phyloP scores from a whole-genome alignment of 2,888 invertebrate species.

The Pseudanteris insignis region DNA sequence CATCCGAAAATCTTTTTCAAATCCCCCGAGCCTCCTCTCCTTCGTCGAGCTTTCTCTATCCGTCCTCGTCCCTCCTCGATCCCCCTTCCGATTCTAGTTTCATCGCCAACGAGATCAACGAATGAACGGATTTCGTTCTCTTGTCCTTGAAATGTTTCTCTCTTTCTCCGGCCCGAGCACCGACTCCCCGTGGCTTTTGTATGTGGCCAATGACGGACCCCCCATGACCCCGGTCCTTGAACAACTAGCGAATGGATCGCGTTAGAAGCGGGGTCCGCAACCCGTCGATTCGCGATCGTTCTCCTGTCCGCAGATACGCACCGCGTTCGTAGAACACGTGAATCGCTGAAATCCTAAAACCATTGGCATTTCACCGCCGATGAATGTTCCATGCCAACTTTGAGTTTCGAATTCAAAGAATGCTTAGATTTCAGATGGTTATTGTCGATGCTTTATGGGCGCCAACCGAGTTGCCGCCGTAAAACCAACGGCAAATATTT shows the following conservation, averaged over 20 bases:
- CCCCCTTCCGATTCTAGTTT: constrained; percentile 37
- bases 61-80: constrained; percentile 16
- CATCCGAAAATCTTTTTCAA: constrained; percentile 47
- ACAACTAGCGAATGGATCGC: constrained; percentile 33
- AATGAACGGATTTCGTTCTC: constrained; percentile 39
- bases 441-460: too few relatives aligned
- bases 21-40: constrained; percentile 21
- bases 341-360: constrained; percentile 30
- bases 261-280: constrained; percentile 32
- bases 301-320: background rate
- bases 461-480: too few relatives aligned
- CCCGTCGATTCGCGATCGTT: constrained; percentile 35
- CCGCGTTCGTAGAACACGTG: constrained; percentile 27
- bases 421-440: constrained; percentile 8
- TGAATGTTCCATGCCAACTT: too few relatives aligned
- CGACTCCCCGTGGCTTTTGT: constrained; percentile 46
- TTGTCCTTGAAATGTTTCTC: constrained; percentile 38
- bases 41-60: constrained; percentile 6
- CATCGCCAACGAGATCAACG: constrained; percentile 34
- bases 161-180: constrained; percentile 17
- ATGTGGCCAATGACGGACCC: constrained; percentile 41
- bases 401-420: constrained; percentile 10
- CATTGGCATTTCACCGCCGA: constrained; percentile 16
- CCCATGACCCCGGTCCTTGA: constrained; percentile 44
- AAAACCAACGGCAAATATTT: too few relatives aligned